phyloP scores from a whole-genome alignment of 1,140 invertebrate species.

The Papilio polytes region DNA sequence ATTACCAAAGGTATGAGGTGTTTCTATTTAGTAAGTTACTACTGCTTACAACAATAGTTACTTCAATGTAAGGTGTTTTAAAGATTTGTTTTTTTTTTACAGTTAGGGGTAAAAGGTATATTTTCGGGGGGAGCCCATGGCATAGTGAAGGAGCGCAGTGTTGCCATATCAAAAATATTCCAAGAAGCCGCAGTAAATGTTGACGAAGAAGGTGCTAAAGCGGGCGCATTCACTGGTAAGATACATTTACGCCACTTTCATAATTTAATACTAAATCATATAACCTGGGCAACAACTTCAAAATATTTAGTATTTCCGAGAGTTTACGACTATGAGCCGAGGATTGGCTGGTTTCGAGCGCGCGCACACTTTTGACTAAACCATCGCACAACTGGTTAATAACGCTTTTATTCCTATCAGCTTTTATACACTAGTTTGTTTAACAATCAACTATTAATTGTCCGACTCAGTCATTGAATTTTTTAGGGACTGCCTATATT shows the following conservation, averaged over 20 bases:
- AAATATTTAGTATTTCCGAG: no score
- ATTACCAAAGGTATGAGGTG: slow-evolving; percentile 51
- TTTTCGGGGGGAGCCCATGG: slow-evolving; percentile 47
- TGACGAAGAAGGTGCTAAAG: slow-evolving; percentile 59
- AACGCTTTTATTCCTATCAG: no score
- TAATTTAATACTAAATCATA: background rate
- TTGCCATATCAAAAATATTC: slow-evolving; percentile 52
- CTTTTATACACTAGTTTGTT: no score
- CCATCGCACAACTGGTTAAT: no score
- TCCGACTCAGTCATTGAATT: no score
- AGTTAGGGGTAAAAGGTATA: slow-evolving; percentile 58
- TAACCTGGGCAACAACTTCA: background rate
- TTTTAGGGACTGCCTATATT: no score
- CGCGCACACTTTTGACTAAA: no score
- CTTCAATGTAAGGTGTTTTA: slow-evolving; percentile 1
- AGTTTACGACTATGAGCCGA: no score
- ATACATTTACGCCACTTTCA: background rate
- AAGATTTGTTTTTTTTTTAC: slow-evolving; percentile 21
- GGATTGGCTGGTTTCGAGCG: no score
- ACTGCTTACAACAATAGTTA: background rate
- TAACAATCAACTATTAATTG: no score
- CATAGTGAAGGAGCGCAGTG: slow-evolving; percentile 45
- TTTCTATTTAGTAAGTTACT: background rate
- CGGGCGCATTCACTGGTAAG: slow-evolving; percentile 62
- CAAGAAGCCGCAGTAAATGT: slow-evolving; percentile 60